Evolutionary conservation across 2,888 invertebrate species (phyloP), one percentile per base, ranked within the genome.

Genomic region (Pseudolycoriella hygida): DNA sequence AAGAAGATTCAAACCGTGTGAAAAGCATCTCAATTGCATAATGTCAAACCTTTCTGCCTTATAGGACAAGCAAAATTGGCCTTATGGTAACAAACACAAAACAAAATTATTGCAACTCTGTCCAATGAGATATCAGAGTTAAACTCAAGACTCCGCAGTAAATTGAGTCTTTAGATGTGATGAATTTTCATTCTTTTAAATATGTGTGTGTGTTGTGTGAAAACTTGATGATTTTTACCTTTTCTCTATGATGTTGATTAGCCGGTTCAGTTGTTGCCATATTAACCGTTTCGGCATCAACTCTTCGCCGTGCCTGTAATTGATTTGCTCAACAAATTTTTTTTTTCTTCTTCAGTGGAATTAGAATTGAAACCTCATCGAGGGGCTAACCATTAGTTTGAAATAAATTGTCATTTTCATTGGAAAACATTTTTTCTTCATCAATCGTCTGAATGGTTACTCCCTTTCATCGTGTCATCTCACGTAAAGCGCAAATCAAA

Each of bases 221-320:
- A 25, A 25, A 25, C 25, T 25, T 25, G 4, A 8, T 25, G 25
- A 25, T 40, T 40, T 31, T 49, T 57, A 65, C 69, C 54, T 64
- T 65, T 41, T 66, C 65, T 48, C 67, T 66, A 17, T 31, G 42
- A 42, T 62, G 60, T 57, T 71, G 70, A 12, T 71, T 68, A 53
- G 72, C 71, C 1, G 76, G 71, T 56, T 78, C 79, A 1, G 77
- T 74, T 4, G 69, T 73, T 15, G 71, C 67, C 5, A 74, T 70
- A 42, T 76, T 70, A 37, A 74, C 72, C 50, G 69, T 68, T 55
- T 81, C 77, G 51, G 75, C 70, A 60, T 80, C 75, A 54, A 75
- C 66, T 49, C 77, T 66, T 53, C 78, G 71, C 3, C 74, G 76
- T 39, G 73, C 69, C 77, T 79, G 57, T 2, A 54, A 52, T 48